A percentile compares a stretch with the other conserved stretches of the same genome.
Evolutionary conservation across 1,140 invertebrate species (phyloP).

Genomic region (Orchesella cincta): DNA sequence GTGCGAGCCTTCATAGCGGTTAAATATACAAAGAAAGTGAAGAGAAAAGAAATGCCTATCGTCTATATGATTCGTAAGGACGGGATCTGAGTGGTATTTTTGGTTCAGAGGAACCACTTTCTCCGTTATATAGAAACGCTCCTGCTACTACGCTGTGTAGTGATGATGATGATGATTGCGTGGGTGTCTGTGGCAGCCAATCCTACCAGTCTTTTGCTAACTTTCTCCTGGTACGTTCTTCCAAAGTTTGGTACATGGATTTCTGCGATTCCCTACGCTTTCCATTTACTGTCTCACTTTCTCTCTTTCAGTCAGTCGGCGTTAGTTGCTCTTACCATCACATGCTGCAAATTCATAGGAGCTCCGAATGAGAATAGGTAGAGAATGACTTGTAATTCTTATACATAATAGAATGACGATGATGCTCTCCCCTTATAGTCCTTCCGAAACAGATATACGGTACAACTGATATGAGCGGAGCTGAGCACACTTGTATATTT

Average conservation of each 20-base stretch:
- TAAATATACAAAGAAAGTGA: slow-evolving; percentile 13
- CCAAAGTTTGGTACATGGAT: neutral
- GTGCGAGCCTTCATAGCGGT: slow-evolving; percentile 5
- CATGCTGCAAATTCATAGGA: too few relatives aligned
- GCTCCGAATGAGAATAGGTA: too few relatives aligned
- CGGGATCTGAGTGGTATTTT: neutral
- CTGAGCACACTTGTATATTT: too few relatives aligned
- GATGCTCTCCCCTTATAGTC: too few relatives aligned
- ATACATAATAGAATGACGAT: too few relatives aligned
- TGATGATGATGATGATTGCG: slow-evolving; percentile 40
- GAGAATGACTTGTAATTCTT: too few relatives aligned
- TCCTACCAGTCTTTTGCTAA: slow-evolving; percentile 40
- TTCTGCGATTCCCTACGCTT: neutral
- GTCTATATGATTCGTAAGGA: too few relatives aligned
- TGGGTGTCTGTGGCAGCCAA: slow-evolving; percentile 43
- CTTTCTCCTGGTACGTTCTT: slow-evolving; percentile 22
- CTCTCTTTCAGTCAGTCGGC: neutral
- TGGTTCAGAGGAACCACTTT: neutral
- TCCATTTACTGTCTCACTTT: slow-evolving; percentile 13
- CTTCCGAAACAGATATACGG: too few relatives aligned
- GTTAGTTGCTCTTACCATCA: neutral
- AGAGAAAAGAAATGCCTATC: neutral
- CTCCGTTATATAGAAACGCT: neutral
- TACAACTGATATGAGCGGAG: too few relatives aligned
- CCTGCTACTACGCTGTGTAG: neutral